Percentiles rank a stretch among this genome's conserved stretches.
Evolutionary conservation across 2,797 vertebrate genomes (phyloP).

Genomic region (Enteromius viviparus): DNA sequence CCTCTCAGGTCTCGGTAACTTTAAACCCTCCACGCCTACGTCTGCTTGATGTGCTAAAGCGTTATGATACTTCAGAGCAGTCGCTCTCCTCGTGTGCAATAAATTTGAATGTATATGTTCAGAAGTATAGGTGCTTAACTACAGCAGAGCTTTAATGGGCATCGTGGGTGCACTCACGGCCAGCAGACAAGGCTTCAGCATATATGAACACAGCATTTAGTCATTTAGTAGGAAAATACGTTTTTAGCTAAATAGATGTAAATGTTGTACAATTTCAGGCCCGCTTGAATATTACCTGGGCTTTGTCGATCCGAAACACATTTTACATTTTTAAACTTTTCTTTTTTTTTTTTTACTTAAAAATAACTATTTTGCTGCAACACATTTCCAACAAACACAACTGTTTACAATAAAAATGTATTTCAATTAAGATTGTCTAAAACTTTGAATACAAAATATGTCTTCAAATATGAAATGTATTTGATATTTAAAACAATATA

Average conservation of each 20-base stretch:
- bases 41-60: conserved; percentile 50
- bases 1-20: conserved; percentile 50
- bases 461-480: not conserved
- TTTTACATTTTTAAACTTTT: not conserved
- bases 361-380: not conserved
- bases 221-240: not conserved
- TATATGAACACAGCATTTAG: not conserved
- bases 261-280: not conserved
- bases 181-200: not conserved
- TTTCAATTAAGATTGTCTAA: not conserved
- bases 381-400: not conserved
- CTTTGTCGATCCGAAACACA: not conserved
- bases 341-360: not conserved
- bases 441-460: not conserved
- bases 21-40: conserved; percentile 33
- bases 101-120: conserved; percentile 32
- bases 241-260: not conserved
- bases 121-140: conserved; percentile 29
- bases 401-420: not conserved
- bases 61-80: conserved; percentile 37
- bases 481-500: not conserved
- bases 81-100: conserved; percentile 39
- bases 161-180: not conserved
- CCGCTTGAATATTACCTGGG: not conserved
- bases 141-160: conserved; percentile 2